Evolutionary conservation across 1,140 invertebrate species (phyloP).

Genomic region (Agrilus planipennis): DNA sequence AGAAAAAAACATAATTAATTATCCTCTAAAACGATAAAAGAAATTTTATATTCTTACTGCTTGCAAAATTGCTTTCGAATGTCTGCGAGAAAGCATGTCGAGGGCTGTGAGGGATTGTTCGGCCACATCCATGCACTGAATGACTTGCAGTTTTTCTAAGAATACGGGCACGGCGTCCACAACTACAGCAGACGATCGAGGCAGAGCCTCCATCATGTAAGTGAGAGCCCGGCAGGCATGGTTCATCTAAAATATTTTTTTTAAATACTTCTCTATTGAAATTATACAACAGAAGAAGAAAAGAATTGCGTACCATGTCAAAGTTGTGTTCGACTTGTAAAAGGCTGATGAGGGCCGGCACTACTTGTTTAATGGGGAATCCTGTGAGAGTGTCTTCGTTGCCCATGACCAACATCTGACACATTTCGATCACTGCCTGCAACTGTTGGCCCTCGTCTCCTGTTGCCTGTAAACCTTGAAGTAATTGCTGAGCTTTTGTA

Average conservation of each 20-base stretch:
- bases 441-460: slow-evolving; percentile 95
- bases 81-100: slow-evolving; percentile 91
- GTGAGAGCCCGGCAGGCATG: slow-evolving; percentile 95
- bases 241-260: slow-evolving; percentile 83
- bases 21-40: neutral
- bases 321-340: slow-evolving; percentile 95
- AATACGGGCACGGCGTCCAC: slow-evolving; percentile 95
- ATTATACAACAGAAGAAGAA: too few relatives aligned
- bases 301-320: slow-evolving; percentile 77
- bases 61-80: slow-evolving; percentile 92
- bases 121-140: slow-evolving; percentile 98
- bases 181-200: slow-evolving; percentile 89
- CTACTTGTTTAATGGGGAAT: slow-evolving; percentile 95
- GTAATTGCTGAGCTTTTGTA: slow-evolving; percentile 86
- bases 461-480: slow-evolving; percentile 84
- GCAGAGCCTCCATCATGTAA: slow-evolving; percentile 98
- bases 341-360: slow-evolving; percentile 82
- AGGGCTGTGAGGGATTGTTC: slow-evolving; percentile 93
- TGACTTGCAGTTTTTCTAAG: slow-evolving; percentile 90
- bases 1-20: slow-evolving; percentile 6
- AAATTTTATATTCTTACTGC: slow-evolving; percentile 48
- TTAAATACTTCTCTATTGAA: too few relatives aligned
- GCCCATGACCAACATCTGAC: slow-evolving; percentile 96
- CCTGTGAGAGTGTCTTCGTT: slow-evolving; percentile 98
- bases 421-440: slow-evolving; percentile 97